Percentiles rank a stretch among this genome's conserved stretches.
phyloP scores from a whole-genome alignment of 2,797 vertebrate species.

The Odontamblyopus lacepedii region DNA sequence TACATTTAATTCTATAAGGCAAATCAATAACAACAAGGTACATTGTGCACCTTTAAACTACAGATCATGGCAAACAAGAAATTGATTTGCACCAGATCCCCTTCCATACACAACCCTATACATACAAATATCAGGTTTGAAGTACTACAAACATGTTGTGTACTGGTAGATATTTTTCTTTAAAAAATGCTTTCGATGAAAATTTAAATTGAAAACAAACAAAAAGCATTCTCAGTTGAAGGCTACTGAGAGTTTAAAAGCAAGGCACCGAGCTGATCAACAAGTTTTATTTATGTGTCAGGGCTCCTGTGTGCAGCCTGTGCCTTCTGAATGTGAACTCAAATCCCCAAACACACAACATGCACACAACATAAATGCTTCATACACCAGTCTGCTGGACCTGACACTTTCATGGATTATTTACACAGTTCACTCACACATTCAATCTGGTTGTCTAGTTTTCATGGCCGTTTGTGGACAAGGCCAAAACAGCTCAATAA shows the following conservation, averaged over 20 bases:
- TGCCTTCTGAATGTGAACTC: constrained; percentile 9
- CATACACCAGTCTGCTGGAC: constrained; percentile 12
- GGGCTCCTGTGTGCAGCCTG: constrained; percentile 7
- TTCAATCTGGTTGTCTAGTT: background rate
- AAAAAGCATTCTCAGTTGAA: background rate
- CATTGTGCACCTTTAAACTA: background rate
- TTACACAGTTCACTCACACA: constrained; percentile 5
- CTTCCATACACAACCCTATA: background rate
- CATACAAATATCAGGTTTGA: background rate
- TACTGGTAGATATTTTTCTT: background rate
- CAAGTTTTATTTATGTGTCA: constrained; percentile 26
- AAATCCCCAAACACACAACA: constrained; percentile 17
- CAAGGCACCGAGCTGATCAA: constrained; percentile 27
- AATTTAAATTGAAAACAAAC: background rate
- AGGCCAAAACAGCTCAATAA: constrained; percentile 1
- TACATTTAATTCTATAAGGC: no score
- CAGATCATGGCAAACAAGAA: background rate
- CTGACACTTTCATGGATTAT: constrained; percentile 21
- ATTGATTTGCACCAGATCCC: background rate
- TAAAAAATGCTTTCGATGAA: background rate
- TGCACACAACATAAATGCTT: background rate
- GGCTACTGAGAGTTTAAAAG: constrained; percentile 7
- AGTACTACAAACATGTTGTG: background rate
- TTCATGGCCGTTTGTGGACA: constrained; percentile 11
- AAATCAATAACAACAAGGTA: no score